phyloP scores from a whole-genome alignment of 1,140 invertebrate genomes.

The Drosophila obscura region DNA sequence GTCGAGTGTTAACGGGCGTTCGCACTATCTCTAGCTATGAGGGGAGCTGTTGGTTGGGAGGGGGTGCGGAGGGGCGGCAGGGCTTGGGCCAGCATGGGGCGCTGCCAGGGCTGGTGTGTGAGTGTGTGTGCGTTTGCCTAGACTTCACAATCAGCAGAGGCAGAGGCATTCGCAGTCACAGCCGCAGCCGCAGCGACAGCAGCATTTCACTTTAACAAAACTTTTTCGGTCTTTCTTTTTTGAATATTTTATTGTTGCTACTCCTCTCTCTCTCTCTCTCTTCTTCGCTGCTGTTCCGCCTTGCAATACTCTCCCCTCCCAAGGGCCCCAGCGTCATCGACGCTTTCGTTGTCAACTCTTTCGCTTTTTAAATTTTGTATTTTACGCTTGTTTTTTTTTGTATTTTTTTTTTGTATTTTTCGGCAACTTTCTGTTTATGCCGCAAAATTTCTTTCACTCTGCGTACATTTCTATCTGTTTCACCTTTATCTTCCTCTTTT shows the following conservation, averaged over 20 bases:
- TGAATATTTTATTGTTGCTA: slow-evolving; percentile 47
- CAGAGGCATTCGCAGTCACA: slow-evolving; percentile 16
- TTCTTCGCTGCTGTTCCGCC: slow-evolving; percentile 30
- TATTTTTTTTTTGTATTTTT: slow-evolving; percentile 39
- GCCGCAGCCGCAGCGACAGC: slow-evolving; percentile 36
- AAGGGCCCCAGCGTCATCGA: slow-evolving; percentile 33
- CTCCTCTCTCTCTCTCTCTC: slow-evolving; percentile 1
- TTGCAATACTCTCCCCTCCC: slow-evolving; percentile 19
- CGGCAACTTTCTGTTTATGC: slow-evolving; percentile 74
- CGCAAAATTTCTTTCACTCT: slow-evolving; percentile 78
- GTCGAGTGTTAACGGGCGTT: slow-evolving; percentile 55
- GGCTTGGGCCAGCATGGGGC: slow-evolving; percentile 54
- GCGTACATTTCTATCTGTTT: slow-evolving; percentile 70
- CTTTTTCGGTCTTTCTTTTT: slow-evolving; percentile 50
- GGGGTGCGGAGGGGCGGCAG: slow-evolving; percentile 21
- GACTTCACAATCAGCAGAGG: slow-evolving; percentile 69
- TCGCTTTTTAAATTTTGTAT: slow-evolving; percentile 45
- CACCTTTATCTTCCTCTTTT: slow-evolving; percentile 33
- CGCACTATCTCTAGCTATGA: slow-evolving; percentile 55
- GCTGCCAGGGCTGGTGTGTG: slow-evolving; percentile 25
- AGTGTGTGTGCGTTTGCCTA: slow-evolving; percentile 53
- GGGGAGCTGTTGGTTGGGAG: slow-evolving; percentile 7
- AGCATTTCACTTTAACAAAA: slow-evolving; percentile 67
- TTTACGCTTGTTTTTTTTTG: slow-evolving; percentile 29
- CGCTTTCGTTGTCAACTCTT: slow-evolving; percentile 69